Evolutionary conservation across 2,888 invertebrate genomes (phyloP).

Genomic region (Orthosia cruda): DNA sequence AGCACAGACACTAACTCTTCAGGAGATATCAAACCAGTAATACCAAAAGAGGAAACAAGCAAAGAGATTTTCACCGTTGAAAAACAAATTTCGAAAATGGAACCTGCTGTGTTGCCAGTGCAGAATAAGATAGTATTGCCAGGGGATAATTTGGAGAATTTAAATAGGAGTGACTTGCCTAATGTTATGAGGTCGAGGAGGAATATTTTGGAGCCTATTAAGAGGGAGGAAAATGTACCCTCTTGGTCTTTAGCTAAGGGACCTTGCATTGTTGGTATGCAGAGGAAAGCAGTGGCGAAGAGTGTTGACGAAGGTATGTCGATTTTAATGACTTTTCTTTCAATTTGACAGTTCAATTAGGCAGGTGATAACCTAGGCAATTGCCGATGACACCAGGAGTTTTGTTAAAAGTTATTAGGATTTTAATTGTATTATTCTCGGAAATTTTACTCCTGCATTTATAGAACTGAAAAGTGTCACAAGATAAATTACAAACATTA

Average conservation of each 20-base stretch:
- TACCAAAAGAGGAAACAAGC: constrained; percentile 68
- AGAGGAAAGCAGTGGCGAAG: constrained; percentile 74
- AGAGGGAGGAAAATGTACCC: constrained; percentile 82
- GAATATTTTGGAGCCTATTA: constrained; percentile 87
- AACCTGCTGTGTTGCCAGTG: constrained; percentile 75
- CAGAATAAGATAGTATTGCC: constrained; percentile 51
- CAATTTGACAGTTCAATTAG: no score
- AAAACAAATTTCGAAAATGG: constrained; percentile 83
- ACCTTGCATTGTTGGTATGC: constrained; percentile 85
- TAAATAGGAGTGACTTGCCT: constrained; percentile 79
- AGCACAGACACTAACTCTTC: constrained; percentile 88
- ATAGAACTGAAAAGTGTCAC: no score
- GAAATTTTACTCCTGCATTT: no score
- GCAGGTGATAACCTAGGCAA: no score
- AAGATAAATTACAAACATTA: no score
- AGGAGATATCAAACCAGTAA: constrained; percentile 84
- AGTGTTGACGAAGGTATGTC: constrained; percentile 71
- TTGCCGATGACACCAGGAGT: no score
- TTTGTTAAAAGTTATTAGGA: no score
- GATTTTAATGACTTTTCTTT: neutral
- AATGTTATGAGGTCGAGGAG: constrained; percentile 82
- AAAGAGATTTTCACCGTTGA: constrained; percentile 86
- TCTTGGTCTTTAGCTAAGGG: constrained; percentile 89
- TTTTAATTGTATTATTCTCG: no score
- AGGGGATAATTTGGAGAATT: constrained; percentile 64